A percentile compares a stretch with the other conserved stretches of the same genome.
Conservation (phyloP, 2,888 invertebrate genomes). For the Poecilus cupreus region DNA sequence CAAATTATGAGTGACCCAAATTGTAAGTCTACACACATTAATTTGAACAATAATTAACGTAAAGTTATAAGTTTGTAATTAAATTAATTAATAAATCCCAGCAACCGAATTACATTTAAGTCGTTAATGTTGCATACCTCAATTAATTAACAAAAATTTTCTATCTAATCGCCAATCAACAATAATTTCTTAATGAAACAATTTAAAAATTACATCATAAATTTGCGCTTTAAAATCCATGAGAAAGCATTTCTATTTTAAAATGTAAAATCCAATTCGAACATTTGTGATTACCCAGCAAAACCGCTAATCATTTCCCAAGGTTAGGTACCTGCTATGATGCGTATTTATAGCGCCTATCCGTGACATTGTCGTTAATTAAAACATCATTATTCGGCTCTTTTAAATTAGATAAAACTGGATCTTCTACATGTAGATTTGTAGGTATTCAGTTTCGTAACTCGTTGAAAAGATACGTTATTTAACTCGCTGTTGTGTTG, state of each 20-base stretch:
- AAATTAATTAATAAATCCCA: neutral
- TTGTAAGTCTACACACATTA: neutral
- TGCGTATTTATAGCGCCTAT: neutral
- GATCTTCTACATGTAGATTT: neutral
- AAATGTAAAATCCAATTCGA: neutral
- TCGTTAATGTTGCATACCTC: neutral
- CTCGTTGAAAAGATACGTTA: no score
- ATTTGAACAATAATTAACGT: neutral
- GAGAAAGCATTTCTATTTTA: neutral
- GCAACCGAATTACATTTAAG: neutral
- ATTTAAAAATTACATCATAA: neutral
- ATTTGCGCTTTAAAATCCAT: neutral
- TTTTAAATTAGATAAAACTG: slow-evolving; percentile 4
- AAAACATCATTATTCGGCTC: neutral
- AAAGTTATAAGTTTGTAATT: no score
- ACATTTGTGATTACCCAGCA: neutral
- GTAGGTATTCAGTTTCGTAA: neutral
- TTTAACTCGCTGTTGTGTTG: neutral
- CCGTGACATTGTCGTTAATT: slow-evolving; percentile 18
- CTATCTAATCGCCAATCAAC: no score
- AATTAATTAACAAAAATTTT: neutral
- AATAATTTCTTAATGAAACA: no score
- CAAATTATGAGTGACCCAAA: neutral
- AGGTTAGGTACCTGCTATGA: neutral
- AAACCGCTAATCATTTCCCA: neutral